Evolutionary conservation across 2,113 vertebrate genomes (phyloP).

Genomic region (Thalassarche chlororhynchos): DNA sequence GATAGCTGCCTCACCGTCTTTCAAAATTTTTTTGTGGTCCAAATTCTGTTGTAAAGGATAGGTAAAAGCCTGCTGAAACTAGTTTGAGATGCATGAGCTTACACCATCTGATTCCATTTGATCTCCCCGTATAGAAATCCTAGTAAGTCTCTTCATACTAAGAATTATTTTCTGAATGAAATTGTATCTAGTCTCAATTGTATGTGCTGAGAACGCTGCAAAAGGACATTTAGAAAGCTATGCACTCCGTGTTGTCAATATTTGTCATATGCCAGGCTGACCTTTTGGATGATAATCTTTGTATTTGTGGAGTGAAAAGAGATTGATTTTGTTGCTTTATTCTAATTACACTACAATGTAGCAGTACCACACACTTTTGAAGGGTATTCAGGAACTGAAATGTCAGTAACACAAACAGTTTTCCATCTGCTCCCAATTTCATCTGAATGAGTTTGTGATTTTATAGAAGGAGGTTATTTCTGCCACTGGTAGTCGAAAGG

Average conservation of each 20-base stretch:
- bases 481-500: conserved; percentile 22
- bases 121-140: background rate
- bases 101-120: background rate
- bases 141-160: background rate
- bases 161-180: background rate
- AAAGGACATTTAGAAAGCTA: background rate
- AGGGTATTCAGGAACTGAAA: conserved; percentile 26
- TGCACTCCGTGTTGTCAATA: background rate
- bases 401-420: conserved; percentile 26
- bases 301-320: background rate
- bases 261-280: background rate
- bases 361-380: background rate
- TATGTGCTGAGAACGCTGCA: background rate
- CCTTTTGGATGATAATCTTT: background rate
- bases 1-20: background rate
- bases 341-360: background rate
- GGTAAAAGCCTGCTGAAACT: background rate
- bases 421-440: conserved; percentile 54
- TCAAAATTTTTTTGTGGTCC: background rate
- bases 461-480: conserved; percentile 28
- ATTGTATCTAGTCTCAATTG: background rate
- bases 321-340: conserved; percentile 34
- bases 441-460: conserved; percentile 28
- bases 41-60: background rate
- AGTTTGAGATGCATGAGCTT: background rate